Percentiles rank a stretch among this genome's conserved stretches.
Evolutionary conservation across 2,113 vertebrate species (phyloP).

Genomic region (Grammomys dolichurus): DNA sequence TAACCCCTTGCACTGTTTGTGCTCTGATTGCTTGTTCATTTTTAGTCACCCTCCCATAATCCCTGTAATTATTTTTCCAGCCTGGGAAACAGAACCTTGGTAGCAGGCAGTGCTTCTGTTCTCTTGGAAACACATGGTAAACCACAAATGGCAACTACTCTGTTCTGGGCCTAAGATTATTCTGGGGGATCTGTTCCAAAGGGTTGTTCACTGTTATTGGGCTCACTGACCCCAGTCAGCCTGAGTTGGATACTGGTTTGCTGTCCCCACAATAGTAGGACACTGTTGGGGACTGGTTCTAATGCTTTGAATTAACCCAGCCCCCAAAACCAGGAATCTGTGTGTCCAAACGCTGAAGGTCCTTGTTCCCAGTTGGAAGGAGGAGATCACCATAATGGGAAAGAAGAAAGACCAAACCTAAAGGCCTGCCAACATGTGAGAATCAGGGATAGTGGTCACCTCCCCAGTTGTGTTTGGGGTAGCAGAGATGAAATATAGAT

Average conservation of each 20-base stretch:
- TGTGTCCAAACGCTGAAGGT: too few relatives aligned
- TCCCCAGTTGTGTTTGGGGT: too few relatives aligned
- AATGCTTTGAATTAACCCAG: too few relatives aligned
- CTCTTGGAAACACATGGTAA: not conserved
- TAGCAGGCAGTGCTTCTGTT: constrained; percentile 41
- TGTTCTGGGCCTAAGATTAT: not conserved
- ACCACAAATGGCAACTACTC: not conserved
- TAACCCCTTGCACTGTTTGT: not conserved
- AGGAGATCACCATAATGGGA: too few relatives aligned
- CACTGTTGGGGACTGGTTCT: too few relatives aligned
- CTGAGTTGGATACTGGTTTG: constrained; percentile 11
- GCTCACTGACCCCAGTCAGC: not conserved
- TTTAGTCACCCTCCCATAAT: constrained; percentile 5
- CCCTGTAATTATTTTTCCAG: not conserved
- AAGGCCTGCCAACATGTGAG: too few relatives aligned
- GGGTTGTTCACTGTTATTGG: not conserved
- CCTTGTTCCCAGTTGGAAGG: too few relatives aligned
- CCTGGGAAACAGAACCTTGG: constrained; percentile 19
- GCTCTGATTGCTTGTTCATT: not conserved
- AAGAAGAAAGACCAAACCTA: too few relatives aligned
- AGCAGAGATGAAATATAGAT: too few relatives aligned
- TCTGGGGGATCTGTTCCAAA: not conserved
- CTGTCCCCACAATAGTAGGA: not conserved
- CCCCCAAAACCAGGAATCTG: too few relatives aligned
- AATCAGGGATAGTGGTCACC: too few relatives aligned